A percentile compares a stretch with the other conserved stretches of the same genome.
Conservation (phyloP, 92 coral and sea anemone genomes). For the Porites cylindrica region DNA sequence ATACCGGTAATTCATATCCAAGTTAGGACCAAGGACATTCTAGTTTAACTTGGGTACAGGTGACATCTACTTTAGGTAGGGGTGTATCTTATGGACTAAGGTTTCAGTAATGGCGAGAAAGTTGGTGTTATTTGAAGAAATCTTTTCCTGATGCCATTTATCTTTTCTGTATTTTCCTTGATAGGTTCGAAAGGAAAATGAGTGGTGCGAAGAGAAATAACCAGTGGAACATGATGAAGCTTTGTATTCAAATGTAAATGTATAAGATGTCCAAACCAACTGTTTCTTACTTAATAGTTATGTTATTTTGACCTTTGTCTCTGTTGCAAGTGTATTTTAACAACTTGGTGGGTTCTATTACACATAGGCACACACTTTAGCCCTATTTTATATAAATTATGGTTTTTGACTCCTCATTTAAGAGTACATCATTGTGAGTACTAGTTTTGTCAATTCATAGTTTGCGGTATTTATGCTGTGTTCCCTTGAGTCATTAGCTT, state of each 20-base stretch:
- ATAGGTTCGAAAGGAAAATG: constrained; percentile 98
- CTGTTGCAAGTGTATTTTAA: background rate
- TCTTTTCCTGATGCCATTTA: too few relatives aligned
- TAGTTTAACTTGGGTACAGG: too few relatives aligned
- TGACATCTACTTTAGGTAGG: too few relatives aligned
- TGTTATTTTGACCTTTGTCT: background rate
- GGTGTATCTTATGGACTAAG: too few relatives aligned
- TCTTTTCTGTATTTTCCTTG: background rate
- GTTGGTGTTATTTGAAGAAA: too few relatives aligned
- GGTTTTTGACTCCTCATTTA: background rate
- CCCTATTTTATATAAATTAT: background rate
- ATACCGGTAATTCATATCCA: too few relatives aligned
- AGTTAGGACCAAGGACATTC: too few relatives aligned
- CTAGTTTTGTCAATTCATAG: background rate
- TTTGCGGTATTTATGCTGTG: background rate
- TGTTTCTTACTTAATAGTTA: background rate
- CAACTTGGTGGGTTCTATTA: background rate
- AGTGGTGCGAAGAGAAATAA: constrained; percentile 99
- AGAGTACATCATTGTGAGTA: background rate
- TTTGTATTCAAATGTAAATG: constrained; percentile 9
- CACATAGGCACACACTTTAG: background rate
- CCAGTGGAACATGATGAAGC: background rate
- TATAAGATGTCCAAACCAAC: background rate
- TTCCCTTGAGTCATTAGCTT: background rate
- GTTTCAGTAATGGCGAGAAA: too few relatives aligned